Evolutionary conservation across 2,888 invertebrate genomes (phyloP).

Genomic region (Heteromyza rotundicornis): DNA sequence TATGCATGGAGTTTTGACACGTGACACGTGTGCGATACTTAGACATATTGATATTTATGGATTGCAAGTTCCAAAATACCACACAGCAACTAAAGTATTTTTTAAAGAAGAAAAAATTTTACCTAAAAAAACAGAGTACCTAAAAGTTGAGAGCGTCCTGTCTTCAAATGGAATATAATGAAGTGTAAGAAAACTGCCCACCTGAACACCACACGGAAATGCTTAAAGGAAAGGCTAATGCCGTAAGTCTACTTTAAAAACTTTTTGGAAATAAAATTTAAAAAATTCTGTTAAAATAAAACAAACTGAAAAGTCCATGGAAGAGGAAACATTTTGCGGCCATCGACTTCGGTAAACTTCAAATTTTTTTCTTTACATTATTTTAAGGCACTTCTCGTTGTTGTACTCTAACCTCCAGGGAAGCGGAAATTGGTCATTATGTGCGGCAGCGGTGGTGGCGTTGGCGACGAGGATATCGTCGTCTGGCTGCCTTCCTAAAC

Average conservation of each 20-base stretch:
- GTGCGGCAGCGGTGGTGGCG: conserved; percentile 30
- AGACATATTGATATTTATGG: conserved; percentile 32
- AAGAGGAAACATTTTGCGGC: too few relatives aligned
- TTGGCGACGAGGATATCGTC: conserved; percentile 24
- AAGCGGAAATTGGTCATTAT: conserved; percentile 54
- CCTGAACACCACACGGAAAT: too few relatives aligned
- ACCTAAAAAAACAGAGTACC: too few relatives aligned
- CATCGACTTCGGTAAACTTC: not conserved
- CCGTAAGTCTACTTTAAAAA: too few relatives aligned
- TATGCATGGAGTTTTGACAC: conserved; percentile 28
- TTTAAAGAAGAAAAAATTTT: too few relatives aligned
- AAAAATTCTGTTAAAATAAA: too few relatives aligned
- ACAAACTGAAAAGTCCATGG: too few relatives aligned
- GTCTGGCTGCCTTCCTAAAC: conserved; percentile 36
- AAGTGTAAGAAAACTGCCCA: too few relatives aligned
- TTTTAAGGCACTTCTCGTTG: not conserved
- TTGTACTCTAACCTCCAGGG: conserved; percentile 34
- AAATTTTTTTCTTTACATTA: not conserved
- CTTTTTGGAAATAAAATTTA: too few relatives aligned
- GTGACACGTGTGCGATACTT: conserved; percentile 28
- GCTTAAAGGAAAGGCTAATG: too few relatives aligned
- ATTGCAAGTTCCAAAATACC: conserved; percentile 33
- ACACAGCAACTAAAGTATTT: conserved; percentile 13
- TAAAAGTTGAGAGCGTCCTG: too few relatives aligned
- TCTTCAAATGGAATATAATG: too few relatives aligned